Base-by-base conservation (phyloP, 1,140 invertebrate species). In the Tetramorium alpestre region DNA sequence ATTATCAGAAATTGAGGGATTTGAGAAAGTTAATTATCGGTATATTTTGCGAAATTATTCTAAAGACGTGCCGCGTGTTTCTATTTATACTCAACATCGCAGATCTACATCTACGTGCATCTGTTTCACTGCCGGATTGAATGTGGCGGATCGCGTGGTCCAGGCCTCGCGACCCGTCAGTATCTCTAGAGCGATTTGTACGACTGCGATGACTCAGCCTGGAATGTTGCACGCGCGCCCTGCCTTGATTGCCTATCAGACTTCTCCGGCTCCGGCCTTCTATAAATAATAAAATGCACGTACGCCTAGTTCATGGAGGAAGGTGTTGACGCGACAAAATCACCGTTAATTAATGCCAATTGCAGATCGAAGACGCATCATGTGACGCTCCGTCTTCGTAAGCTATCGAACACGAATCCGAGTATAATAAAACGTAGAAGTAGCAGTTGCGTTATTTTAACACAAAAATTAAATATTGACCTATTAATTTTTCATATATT, bases 241-340 rank as follows among this genome's bases (percentile, higher is more conserved):
- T 89, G 89, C 88, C 89, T 92, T 90, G 91, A 92, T 92, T 92
- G 89, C 89, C 88, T 92, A 90, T 92, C 89, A 89, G 90, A 89
- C 13, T 81, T 91, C 70, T 64, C 38, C 22, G 67, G 56, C 87
- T 85, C 70, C 69, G 75, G n/a, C 62, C 51, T 88, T 91, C 87
- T 87, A 91, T 91, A 91, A 91, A 91, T 91, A 91, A 90, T 91
- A 87, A 89, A 64, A 62, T 80, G 58, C 64, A 89, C 67, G 25
- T 25, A 25, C 5, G n/a, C 51, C 7, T 73, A 44, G 41, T 8
- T 38, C 28, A 11, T 22, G 47, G 38, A 72, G 54, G 33, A 51
- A 78, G 47, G 76, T 81, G 54, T 81, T 38, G 87, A 78, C 33
- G 82, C 44, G 60, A 70, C 73, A 64, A 90, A 87, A 90, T 80